These are phyloP conservation scores for Helogale parvula DNA, from an alignment of 2,113 vertebrate genomes.

Conservation along the genomic window DNA sequence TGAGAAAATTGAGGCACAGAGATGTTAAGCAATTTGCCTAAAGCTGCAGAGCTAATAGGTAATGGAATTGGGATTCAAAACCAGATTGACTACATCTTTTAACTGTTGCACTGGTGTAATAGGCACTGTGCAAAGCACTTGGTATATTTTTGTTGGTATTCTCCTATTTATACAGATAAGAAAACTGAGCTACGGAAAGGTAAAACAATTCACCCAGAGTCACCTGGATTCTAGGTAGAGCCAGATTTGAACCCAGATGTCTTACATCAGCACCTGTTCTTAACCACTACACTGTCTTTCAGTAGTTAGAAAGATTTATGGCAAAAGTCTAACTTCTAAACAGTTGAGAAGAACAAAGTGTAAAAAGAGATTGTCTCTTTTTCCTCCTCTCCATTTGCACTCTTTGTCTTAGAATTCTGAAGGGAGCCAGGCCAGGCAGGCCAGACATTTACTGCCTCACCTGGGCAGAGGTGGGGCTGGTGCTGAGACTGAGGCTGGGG, in stretches of 20 bases:
- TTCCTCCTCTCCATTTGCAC: background rate
- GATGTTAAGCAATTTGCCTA: background rate
- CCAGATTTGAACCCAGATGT: background rate
- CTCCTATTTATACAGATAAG: background rate
- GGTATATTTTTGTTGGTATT: background rate
- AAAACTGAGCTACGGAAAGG: background rate
- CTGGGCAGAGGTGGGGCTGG: background rate
- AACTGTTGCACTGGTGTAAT: background rate
- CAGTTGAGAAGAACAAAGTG: background rate
- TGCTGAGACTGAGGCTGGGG: background rate
- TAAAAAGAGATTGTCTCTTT: background rate
- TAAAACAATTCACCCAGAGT: background rate
- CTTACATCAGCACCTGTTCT: background rate
- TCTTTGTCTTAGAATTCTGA: background rate
- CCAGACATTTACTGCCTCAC: background rate
- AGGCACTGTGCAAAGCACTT: background rate
- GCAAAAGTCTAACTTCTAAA: background rate
- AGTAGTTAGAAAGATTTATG: background rate
- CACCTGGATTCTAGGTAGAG: background rate
- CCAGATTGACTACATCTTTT: background rate
- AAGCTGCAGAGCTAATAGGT: background rate
- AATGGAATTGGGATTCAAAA: background rate
- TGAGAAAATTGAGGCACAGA: slow-evolving; percentile 4
- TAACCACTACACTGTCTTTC: background rate
- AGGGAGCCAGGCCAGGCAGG: background rate